These are phyloP conservation scores for Semotilus atromaculatus DNA, from an alignment of 2,797 vertebrate genomes.

Conservation along the genomic window DNA sequence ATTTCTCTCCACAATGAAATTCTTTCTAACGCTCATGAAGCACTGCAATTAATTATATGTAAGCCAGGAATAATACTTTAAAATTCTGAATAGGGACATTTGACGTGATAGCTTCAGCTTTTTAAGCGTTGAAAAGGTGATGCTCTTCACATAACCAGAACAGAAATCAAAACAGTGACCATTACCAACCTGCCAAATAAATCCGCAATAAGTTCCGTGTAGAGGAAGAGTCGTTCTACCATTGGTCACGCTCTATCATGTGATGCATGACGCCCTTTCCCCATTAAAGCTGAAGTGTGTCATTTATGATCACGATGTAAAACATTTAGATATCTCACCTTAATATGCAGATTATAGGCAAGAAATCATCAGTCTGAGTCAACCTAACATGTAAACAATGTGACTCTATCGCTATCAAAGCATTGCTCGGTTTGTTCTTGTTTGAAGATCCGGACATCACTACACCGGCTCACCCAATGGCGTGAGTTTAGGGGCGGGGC, in stretches of 20 bases:
- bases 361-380: neutral
- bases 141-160: neutral
- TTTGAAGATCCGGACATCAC: neutral
- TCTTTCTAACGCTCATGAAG: neutral
- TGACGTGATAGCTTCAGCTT: neutral
- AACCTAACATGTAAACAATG: neutral
- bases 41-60: neutral
- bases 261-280: conserved; percentile 44
- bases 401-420: neutral
- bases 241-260: conserved; percentile 66
- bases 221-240: conserved; percentile 35
- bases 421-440: too few relatives aligned
- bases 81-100: neutral
- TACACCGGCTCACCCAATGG: neutral
- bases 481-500: neutral
- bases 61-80: neutral
- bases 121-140: neutral
- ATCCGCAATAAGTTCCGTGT: conserved; percentile 71
- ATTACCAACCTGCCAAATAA: conserved; percentile 61
- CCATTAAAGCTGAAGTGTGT: neutral
- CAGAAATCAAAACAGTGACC: neutral
- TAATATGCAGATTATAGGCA: neutral
- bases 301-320: neutral
- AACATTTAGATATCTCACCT: neutral
- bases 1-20: neutral